Evolutionary conservation across 2,113 vertebrate species (phyloP).

Genomic region (Naja naja): DNA sequence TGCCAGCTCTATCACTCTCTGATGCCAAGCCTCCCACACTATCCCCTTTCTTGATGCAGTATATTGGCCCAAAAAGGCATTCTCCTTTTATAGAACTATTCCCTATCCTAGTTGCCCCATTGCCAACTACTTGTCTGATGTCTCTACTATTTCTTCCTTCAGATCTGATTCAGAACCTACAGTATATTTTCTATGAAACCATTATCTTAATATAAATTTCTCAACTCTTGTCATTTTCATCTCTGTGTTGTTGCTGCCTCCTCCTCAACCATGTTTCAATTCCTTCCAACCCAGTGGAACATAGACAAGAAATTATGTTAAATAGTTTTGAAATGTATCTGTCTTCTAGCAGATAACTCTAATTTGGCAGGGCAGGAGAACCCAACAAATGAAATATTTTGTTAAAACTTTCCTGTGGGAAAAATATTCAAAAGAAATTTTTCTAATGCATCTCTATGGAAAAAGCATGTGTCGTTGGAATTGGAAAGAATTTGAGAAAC

Average conservation of each 20-base stretch:
- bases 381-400: background rate
- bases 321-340: background rate
- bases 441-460: background rate
- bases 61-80: background rate
- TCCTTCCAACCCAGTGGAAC: background rate
- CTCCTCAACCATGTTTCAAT: background rate
- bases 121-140: background rate
- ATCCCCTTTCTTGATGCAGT: background rate
- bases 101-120: background rate
- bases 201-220: background rate
- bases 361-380: background rate
- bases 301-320: background rate
- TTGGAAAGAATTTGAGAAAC: background rate
- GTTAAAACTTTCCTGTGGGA: background rate
- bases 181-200: background rate
- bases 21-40: background rate
- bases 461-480: background rate
- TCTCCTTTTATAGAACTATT: background rate
- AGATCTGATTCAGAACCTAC: background rate
- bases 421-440: background rate
- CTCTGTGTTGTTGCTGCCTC: background rate
- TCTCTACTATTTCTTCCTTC: background rate
- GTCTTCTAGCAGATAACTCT: background rate
- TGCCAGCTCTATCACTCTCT: background rate
- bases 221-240: background rate